Evolutionary conservation across 2,113 vertebrate genomes (phyloP), one percentile per base, ranked within the genome.

Genomic region (Desmodus rotundus): DNA sequence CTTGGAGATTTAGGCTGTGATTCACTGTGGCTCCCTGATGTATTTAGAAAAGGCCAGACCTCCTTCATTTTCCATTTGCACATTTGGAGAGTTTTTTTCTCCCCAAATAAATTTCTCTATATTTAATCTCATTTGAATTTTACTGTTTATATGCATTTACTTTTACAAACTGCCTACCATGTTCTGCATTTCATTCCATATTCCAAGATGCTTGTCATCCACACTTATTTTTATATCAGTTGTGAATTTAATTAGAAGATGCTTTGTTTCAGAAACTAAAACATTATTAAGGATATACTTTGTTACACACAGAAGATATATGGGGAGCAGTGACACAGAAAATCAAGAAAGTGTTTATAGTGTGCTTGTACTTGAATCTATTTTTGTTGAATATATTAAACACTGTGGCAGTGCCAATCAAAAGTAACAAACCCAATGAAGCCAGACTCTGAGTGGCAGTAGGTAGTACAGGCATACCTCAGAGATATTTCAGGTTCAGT

Each of bases 41-140:
- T 41, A n/a, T n/a, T 43, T n/a, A 3, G 15, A 54, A 26, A 26
- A 80, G 13, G 15, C 41, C 61, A 94, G 24, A 50, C 26, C 31
- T 19, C 47, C 4, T 41, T 50, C 67, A 52, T 7, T 95, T 72
- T 58, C 52, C 56, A 65, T 95, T 54, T 38, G 43, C 24, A 12
- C 41, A 31, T 50, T 47, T 77, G 45, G 54, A 93, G 8, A 92
- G 5, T 26, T 61, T 78, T 45, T 38, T 16, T 70, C 41, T 72
- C n/a, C 41, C 17, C 24, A n/a, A 45, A 31, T 41, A 26, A 85
- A 70, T 80, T 65, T 92, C 84, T 77, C 65, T 91, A 4, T n/a
- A 52, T 87, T 80, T 80, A 87, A 84, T 33, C n/a, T 50, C 50
- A 87, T 68, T 94, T 94, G 72, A 90, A 95, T 73, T 68, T 73